phyloP scores from a whole-genome alignment of 2,888 invertebrate species.

The Kuschelorhynchus macadamiae region DNA sequence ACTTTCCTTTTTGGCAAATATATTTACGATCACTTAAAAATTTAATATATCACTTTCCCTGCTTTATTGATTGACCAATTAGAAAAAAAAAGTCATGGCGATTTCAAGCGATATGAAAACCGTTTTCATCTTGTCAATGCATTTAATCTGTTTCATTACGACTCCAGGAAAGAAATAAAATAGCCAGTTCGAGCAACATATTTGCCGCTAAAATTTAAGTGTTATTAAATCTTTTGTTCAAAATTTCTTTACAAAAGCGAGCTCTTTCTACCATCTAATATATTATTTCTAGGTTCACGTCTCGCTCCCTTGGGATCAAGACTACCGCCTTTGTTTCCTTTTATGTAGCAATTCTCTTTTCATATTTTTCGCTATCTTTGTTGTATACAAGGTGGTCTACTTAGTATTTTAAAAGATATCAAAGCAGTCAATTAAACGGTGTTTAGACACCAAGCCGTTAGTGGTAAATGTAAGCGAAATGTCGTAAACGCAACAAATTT shows the following conservation, averaged over 20 bases:
- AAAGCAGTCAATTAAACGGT: slow-evolving; percentile 43
- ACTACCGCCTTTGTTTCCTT: slow-evolving; percentile 65
- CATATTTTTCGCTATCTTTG: slow-evolving; percentile 61
- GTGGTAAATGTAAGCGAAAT: too few relatives aligned
- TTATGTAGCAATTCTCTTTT: slow-evolving; percentile 66
- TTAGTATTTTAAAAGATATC: slow-evolving; percentile 41
- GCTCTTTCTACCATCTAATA: slow-evolving; percentile 54
- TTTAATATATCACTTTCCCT: too few relatives aligned
- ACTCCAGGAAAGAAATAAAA: slow-evolving; percentile 24
- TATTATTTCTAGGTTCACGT: slow-evolving; percentile 62
- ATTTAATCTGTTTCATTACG: slow-evolving; percentile 39
- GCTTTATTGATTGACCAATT: too few relatives aligned
- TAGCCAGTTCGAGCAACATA: slow-evolving; percentile 39
- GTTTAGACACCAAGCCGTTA: too few relatives aligned
- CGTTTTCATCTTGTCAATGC: too few relatives aligned
- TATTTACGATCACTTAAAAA: too few relatives aligned
- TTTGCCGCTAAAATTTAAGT: slow-evolving; percentile 51
- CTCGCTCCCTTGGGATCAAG: slow-evolving; percentile 59
- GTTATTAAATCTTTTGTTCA: slow-evolving; percentile 53
- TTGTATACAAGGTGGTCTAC: slow-evolving; percentile 45
- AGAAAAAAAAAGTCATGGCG: too few relatives aligned
- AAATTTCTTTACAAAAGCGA: slow-evolving; percentile 43
- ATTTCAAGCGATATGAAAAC: too few relatives aligned
- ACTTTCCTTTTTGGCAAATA: too few relatives aligned
- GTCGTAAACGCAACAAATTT: too few relatives aligned